These are phyloP conservation scores for Spialia ferax DNA, from an alignment of 2,888 invertebrate genomes.

Conservation along the genomic window DNA sequence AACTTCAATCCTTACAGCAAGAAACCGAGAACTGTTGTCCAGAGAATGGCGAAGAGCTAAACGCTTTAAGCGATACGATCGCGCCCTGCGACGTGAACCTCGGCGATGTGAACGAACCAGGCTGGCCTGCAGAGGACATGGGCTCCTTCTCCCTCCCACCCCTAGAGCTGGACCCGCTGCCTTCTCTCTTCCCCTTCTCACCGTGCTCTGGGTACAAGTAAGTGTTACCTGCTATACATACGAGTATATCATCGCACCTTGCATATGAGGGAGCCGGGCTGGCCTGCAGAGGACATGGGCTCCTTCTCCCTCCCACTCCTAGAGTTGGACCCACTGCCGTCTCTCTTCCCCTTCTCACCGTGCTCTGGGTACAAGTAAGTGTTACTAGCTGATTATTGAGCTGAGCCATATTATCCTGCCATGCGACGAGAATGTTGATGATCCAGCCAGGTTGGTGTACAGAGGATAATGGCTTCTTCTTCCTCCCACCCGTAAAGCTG, in stretches of 20 bases:
- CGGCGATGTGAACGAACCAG: constrained; percentile 80
- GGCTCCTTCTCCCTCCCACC: constrained; percentile 94
- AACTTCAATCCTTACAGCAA: constrained; percentile 66
- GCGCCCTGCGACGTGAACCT: constrained; percentile 69
- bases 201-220: constrained; percentile 94
- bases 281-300: constrained; percentile 93
- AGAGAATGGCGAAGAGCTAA: constrained; percentile 76
- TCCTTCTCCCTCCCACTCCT: constrained; percentile 94
- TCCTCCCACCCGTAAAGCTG: constrained; percentile 93
- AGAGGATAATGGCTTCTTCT: constrained; percentile 95
- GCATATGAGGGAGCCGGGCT: constrained; percentile 85
- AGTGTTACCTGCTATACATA: neutral
- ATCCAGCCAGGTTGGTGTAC: constrained; percentile 88
- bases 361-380: constrained; percentile 91
- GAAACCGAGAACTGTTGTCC: constrained; percentile 79
- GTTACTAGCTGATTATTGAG: no score
- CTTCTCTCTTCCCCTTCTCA: constrained; percentile 95
- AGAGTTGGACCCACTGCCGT: constrained; percentile 95
- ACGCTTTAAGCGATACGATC: constrained; percentile 68
- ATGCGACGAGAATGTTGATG: constrained; percentile 72
- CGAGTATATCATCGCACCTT: constrained; percentile 69
- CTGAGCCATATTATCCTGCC: constrained; percentile 63
- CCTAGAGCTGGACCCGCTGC: constrained; percentile 94
- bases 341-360: constrained; percentile 95
- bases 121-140: constrained; percentile 92